Evolutionary conservation across 2,888 invertebrate genomes (phyloP), one percentile per base, ranked within the genome.

Genomic region (Drosophila hawaiiensis): DNA sequence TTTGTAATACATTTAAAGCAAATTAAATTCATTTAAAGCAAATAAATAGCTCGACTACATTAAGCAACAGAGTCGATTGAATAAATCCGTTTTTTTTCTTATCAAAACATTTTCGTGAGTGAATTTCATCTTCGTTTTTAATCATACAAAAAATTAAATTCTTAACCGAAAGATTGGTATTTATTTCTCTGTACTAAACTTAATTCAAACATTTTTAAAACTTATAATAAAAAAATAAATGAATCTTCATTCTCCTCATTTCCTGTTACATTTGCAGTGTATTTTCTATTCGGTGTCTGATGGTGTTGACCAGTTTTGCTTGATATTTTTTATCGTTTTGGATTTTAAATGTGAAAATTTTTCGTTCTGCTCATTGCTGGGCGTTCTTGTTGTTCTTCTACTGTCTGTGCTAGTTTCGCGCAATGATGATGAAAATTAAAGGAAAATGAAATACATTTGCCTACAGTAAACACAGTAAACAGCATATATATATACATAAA

Each of bases 341-440:
- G 84, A 88, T 85, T 90, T 89, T 81, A 90, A 88, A 88, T 86
- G 87, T 80, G 87, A 81, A 83, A 64, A 83, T 76, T 79, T 85
- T 85, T 78, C 71, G 69, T 72, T 73, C 39, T 61, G 59, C 63
- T 66, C 67, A 71, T 61, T 67, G 66, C 73, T 69, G 63, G 70
- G 43, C 39, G 62, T 73, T 69, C 61, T 73, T 76, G 64, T 59
- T 72, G 56, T 52, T 31, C 31, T 64, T 16, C 41, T 68, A 56
- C 55, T 73, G 82, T 75, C 72, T 82, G 88, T 75, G 88, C 90
- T 86, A 89, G 88, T 86, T 86, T 86, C 82, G 82, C 73, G 89
- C 80, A 89, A 90, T 90, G 87, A 87, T 89, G 89, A 89, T 87
- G 89, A 89, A 89, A 90, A 89, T 90, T 90, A 89, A 89, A 89